A percentile compares a stretch with the other conserved stretches of the same genome.
These are phyloP conservation scores for Hyppa rectilinea DNA, from an alignment of 2,888 invertebrate species.

Conservation along the genomic window DNA sequence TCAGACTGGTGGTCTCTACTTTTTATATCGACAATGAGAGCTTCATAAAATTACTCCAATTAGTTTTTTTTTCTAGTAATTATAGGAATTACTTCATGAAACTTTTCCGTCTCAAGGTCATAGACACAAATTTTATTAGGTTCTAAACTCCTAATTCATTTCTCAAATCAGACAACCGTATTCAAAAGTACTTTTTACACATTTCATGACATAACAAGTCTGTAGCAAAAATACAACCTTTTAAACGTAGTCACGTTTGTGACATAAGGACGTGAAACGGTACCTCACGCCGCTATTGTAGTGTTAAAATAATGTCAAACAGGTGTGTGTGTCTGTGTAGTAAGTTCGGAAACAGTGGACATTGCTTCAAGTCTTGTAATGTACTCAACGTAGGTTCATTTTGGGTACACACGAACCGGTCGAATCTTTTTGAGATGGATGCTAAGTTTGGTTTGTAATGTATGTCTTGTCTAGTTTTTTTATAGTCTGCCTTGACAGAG, in stretches of 20 bases:
- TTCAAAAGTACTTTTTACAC: slow-evolving; percentile 27
- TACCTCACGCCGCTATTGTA: slow-evolving; percentile 69
- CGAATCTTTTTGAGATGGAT: no score
- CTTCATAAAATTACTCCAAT: neutral
- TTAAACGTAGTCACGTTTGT: slow-evolving; percentile 70
- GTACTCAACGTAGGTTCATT: slow-evolving; percentile 10
- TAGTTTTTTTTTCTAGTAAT: neutral
- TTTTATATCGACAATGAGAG: neutral
- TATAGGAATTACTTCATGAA: neutral
- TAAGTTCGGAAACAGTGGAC: slow-evolving; percentile 8
- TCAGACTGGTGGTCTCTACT: neutral
- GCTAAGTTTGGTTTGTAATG: no score
- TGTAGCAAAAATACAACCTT: slow-evolving; percentile 42
- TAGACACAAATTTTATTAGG: no score
- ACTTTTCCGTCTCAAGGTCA: neutral
- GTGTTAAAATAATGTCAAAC: slow-evolving; percentile 38
- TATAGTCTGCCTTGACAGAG: neutral
- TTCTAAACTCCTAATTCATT: neutral
- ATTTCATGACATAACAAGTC: slow-evolving; percentile 53
- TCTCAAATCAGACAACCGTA: neutral
- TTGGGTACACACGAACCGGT: neutral
- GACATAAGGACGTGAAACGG: slow-evolving; percentile 67
- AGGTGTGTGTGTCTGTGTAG: slow-evolving; percentile 37
- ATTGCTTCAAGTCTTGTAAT: slow-evolving; percentile 5
- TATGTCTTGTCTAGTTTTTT: neutral